Conservation (phyloP, 2,888 invertebrate genomes). For the Dasypolia templi region DNA sequence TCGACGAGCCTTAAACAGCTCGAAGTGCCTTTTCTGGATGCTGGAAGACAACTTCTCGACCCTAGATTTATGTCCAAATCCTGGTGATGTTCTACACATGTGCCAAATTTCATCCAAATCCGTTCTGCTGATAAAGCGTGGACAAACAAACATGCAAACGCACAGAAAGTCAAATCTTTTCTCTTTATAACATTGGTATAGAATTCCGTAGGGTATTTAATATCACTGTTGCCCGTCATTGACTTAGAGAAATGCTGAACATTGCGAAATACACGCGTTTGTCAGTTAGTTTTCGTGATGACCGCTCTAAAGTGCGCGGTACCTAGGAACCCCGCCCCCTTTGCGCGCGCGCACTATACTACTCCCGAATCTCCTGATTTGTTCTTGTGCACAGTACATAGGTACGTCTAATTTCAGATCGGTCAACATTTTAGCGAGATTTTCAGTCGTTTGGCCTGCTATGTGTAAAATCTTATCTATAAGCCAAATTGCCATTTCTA, state of each 20-base stretch:
- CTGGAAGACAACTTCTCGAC: background rate
- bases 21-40: background rate
- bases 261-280: constrained; percentile 23
- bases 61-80: background rate
- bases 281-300: background rate
- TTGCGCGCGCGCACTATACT: background rate
- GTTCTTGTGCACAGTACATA: background rate
- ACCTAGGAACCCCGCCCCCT: background rate
- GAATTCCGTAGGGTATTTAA: no score
- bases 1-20: no score
- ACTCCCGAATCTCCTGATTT: background rate
- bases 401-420: background rate
- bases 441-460: background rate
- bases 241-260: constrained; percentile 33
- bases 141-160: no score
- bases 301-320: constrained; percentile 7
- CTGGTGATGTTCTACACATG: no score
- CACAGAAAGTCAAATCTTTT: no score
- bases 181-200: no score
- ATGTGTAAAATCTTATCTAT: constrained; percentile 3
- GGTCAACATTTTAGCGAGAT: background rate
- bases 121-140: no score
- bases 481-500: background rate
- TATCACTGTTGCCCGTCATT: no score
- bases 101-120: no score